phyloP scores from a whole-genome alignment of 2,888 invertebrate genomes.

The Frankliniella fusca region DNA sequence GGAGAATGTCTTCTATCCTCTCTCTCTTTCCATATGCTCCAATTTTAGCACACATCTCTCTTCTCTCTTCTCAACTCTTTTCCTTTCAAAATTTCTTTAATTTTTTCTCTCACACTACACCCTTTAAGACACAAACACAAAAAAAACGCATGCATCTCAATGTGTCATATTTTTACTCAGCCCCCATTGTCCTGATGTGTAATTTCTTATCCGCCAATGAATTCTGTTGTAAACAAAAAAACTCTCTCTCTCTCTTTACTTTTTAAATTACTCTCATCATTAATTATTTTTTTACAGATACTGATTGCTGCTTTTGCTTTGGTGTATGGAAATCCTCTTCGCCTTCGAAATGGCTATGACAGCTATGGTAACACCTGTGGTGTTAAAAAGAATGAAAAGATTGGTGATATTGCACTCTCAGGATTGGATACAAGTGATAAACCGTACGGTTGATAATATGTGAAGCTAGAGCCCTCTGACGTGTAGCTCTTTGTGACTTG shows the following conservation, averaged over 20 bases:
- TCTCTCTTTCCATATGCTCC: too few species aligned
- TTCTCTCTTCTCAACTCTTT: conserved; percentile 30
- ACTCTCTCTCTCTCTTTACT: conserved; percentile 29
- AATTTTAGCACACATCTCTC: not conserved
- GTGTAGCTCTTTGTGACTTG: not conserved
- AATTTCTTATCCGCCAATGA: too few species aligned
- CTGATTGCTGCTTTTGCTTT: conserved; percentile 81
- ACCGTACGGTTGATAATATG: conserved; percentile 49
- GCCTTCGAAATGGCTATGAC: conserved; percentile 86
- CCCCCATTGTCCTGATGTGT: too few species aligned
- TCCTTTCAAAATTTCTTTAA: conserved; percentile 33
- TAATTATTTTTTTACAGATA: conserved; percentile 55
- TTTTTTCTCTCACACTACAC: too few species aligned
- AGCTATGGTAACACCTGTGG: conserved; percentile 95
- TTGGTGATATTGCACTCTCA: conserved; percentile 68
- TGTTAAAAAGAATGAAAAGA: conserved; percentile 68
- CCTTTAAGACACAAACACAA: too few species aligned
- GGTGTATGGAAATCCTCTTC: conserved; percentile 79
- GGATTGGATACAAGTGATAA: conserved; percentile 76
- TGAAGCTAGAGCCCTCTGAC: not conserved
- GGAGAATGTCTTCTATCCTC: too few species aligned
- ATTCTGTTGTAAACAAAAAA: too few species aligned
- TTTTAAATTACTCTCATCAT: conserved; percentile 34
- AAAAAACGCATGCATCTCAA: too few species aligned
- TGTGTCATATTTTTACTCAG: too few species aligned